These are phyloP conservation scores for Linnaemya tessellans DNA, from an alignment of 2,888 invertebrate genomes.

Conservation along the genomic window DNA sequence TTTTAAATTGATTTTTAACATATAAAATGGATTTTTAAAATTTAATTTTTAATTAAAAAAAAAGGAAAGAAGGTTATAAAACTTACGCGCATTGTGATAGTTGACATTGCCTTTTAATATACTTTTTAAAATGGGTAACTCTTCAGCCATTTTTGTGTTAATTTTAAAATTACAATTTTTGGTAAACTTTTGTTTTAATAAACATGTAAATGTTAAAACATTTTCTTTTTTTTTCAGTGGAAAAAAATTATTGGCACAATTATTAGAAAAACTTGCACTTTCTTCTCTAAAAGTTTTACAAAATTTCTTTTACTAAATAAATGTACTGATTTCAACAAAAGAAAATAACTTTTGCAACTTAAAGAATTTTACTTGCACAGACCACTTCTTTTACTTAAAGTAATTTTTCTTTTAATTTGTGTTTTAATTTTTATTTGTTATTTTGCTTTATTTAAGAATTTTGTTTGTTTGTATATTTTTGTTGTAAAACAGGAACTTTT, in stretches of 20 bases:
- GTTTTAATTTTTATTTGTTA: neutral
- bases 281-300: conserved; percentile 52
- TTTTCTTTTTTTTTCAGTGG: conserved; percentile 23
- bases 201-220: conserved; percentile 40
- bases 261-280: conserved; percentile 24
- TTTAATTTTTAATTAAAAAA: neutral
- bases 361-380: conserved; percentile 46
- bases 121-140: conserved; percentile 94
- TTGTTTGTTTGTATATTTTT: conserved; percentile 50
- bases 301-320: conserved; percentile 53
- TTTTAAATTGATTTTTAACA: too few species aligned
- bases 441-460: conserved; percentile 30
- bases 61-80: neutral
- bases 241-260: conserved; percentile 60
- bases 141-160: conserved; percentile 89
- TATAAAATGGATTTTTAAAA: neutral
- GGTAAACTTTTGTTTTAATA: conserved; percentile 17
- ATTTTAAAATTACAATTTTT: conserved; percentile 34
- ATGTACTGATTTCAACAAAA: conserved; percentile 8
- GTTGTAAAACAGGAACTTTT: conserved; percentile 77
- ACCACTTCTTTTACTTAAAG: conserved; percentile 40
- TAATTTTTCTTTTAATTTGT: conserved; percentile 45
- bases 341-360: conserved; percentile 14
- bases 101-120: conserved; percentile 95
- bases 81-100: conserved; percentile 97